These are phyloP conservation scores for Zalophus californianus DNA, from an alignment of 2,797 vertebrate species.

Conservation along the genomic window DNA sequence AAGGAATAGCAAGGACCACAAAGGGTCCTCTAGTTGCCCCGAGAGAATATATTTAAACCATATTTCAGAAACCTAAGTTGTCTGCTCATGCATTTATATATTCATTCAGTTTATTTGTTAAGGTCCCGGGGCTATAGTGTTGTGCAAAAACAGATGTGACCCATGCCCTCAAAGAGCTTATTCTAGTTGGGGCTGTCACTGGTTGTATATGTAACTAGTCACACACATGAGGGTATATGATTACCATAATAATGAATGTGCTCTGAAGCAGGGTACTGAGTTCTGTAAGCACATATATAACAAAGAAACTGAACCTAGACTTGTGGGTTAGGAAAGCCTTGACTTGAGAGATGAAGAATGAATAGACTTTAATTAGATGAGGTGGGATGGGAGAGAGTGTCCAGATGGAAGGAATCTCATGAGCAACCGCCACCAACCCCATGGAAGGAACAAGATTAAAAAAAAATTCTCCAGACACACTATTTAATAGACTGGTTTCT, in stretches of 20 bases:
- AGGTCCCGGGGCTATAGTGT: neutral
- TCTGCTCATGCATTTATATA: neutral
- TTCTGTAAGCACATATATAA: neutral
- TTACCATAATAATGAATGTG: neutral
- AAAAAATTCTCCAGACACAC: neutral
- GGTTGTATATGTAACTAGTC: neutral
- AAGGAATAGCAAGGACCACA: neutral
- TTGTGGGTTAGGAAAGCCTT: neutral
- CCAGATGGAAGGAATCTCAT: neutral
- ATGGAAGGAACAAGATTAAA: neutral
- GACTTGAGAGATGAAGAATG: neutral
- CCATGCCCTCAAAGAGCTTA: neutral
- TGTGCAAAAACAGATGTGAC: slow-evolving; percentile 30
- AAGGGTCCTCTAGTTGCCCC: neutral
- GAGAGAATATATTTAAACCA: slow-evolving; percentile 27
- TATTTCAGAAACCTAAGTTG: slow-evolving; percentile 21
- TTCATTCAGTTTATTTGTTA: slow-evolving; percentile 29
- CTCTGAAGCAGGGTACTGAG: neutral
- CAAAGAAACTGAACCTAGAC: neutral
- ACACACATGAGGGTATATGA: neutral
- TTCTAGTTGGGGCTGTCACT: neutral
- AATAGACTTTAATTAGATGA: neutral
- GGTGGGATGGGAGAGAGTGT: neutral
- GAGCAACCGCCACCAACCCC: neutral
- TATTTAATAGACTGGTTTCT: neutral